Conservation (phyloP, 1,140 invertebrate genomes). For the Sminthurinus signatus region DNA sequence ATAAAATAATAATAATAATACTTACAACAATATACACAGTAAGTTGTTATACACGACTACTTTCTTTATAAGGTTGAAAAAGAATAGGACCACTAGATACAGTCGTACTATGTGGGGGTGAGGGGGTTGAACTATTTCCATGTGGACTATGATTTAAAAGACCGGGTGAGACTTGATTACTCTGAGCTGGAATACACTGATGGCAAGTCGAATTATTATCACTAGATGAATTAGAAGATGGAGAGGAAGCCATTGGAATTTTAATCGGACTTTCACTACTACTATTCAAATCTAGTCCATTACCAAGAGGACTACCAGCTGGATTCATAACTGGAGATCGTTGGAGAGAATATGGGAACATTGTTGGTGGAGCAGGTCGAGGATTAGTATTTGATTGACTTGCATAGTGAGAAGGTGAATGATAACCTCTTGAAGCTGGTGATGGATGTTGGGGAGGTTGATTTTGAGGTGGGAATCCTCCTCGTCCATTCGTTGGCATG, state of each 20-base stretch:
- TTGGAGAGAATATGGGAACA: conserved; percentile 20
- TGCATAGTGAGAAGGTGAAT: conserved; percentile 33
- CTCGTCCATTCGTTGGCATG: conserved; percentile 12
- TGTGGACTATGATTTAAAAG: background rate
- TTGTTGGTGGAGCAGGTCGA: conserved; percentile 8
- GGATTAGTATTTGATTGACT: conserved; percentile 1
- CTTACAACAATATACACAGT: too few relatives aligned
- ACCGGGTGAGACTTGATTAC: conserved; percentile 2
- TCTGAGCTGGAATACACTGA: conserved; percentile 15
- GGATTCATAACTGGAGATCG: conserved; percentile 25
- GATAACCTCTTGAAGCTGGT: conserved; percentile 32
- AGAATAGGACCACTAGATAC: conserved; percentile 19
- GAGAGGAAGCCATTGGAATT: conserved; percentile 32
- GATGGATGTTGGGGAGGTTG: conserved; percentile 8
- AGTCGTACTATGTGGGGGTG: conserved; percentile 17
- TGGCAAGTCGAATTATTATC: conserved; percentile 30
- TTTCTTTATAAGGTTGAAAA: conserved; percentile 40
- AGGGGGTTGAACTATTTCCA: conserved; percentile 14
- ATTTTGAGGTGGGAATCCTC: conserved; percentile 7
- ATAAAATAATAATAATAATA: too few relatives aligned
- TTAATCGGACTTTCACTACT: conserved; percentile 18
- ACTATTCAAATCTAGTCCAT: background rate
- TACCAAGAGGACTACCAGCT: conserved; percentile 21
- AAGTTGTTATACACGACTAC: conserved; percentile 16
- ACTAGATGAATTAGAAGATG: conserved; percentile 30